These are phyloP conservation scores for Drosophila navojoa DNA, from an alignment of 1,140 invertebrate genomes.

Conservation along the genomic window DNA sequence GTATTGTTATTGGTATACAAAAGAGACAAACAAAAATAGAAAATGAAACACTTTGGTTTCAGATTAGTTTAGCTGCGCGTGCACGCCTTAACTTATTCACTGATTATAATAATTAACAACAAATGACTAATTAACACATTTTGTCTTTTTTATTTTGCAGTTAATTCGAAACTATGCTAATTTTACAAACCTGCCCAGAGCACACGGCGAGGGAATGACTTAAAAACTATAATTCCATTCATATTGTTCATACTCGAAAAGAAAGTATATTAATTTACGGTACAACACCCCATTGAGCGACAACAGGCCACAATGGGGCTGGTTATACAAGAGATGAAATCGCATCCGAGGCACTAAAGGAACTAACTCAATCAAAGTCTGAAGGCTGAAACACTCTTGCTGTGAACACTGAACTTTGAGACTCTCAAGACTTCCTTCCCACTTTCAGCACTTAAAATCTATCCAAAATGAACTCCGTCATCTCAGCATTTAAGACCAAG, in stretches of 20 bases:
- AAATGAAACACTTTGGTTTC: background rate
- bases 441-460: background rate
- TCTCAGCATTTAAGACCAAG: conserved; percentile 83
- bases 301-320: conserved; percentile 14
- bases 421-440: background rate
- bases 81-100: background rate
- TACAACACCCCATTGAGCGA: conserved; percentile 1
- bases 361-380: background rate
- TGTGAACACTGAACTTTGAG: background rate
- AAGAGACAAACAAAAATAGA: conserved; percentile 13
- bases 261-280: background rate
- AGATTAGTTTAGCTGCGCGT: no score
- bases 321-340: background rate
- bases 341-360: background rate
- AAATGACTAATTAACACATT: conserved; percentile 59
- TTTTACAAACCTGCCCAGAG: background rate
- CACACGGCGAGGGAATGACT: conserved; percentile 29
- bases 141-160: conserved; percentile 44
- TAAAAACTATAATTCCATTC: conserved; percentile 8
- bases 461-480: conserved; percentile 82
- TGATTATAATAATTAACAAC: conserved; percentile 25
- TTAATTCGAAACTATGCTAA: conserved; percentile 17
- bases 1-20: conserved; percentile 12
- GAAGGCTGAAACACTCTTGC: conserved; percentile 3
- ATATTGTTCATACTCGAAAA: conserved; percentile 4